A percentile compares a stretch with the other conserved stretches of the same genome.
These are phyloP conservation scores for Lepidostoma basale DNA, from an alignment of 1,140 invertebrate species.

Conservation along the genomic window DNA sequence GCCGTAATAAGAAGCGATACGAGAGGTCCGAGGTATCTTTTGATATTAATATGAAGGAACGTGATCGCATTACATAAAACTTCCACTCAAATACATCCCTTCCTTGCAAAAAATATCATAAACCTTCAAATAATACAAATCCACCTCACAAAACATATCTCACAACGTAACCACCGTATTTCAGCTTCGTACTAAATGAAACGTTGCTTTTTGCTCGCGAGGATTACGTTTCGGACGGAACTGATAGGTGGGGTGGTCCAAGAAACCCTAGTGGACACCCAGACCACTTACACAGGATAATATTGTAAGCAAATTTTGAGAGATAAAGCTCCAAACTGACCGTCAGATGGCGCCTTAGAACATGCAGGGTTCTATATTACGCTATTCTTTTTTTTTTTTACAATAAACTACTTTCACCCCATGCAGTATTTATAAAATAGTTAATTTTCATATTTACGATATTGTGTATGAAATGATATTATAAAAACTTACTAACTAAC, in stretches of 20 bases:
- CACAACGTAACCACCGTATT: too few species aligned
- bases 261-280: slow-evolving; percentile 23
- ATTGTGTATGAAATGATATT: too few species aligned
- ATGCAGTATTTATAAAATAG: too few species aligned
- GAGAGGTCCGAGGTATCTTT: slow-evolving; percentile 38
- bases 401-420: too few species aligned
- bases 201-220: neutral
- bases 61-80: slow-evolving; percentile 39
- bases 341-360: slow-evolving; percentile 37
- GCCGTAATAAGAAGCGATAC: slow-evolving; percentile 45
- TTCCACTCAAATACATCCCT: neutral
- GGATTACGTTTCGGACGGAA: neutral
- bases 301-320: slow-evolving; percentile 47
- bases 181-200: too few species aligned
- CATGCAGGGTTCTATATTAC: too few species aligned
- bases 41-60: slow-evolving; percentile 45
- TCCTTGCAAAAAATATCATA: neutral
- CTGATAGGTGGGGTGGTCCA: neutral
- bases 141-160: neutral
- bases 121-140: neutral
- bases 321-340: slow-evolving; percentile 42
- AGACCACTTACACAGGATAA: slow-evolving; percentile 34
- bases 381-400: too few species aligned
- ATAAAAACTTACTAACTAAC: too few species aligned
- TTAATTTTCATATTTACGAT: too few species aligned